Conservation (phyloP, 2,113 vertebrate species). For the Hypanus sabinus region DNA sequence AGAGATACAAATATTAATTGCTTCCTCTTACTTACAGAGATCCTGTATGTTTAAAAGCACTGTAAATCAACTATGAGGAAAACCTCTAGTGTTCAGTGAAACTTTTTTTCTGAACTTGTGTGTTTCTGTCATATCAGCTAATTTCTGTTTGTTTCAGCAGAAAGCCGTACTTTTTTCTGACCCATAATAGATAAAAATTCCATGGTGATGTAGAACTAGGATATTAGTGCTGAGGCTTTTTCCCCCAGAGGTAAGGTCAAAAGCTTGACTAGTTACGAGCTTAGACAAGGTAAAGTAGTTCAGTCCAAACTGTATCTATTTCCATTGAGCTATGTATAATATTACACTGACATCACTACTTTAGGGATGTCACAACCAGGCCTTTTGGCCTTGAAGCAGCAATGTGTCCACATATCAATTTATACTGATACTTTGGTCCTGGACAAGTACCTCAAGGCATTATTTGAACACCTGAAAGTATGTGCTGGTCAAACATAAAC, state of each 20-base stretch:
- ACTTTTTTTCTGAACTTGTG: neutral
- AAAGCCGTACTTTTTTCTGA: neutral
- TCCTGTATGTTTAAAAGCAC: neutral
- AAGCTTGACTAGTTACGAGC: neutral
- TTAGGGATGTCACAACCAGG: neutral
- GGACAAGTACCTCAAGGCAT: neutral
- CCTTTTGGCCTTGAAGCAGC: neutral
- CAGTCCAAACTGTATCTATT: neutral
- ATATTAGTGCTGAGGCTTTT: neutral
- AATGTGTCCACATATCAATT: neutral
- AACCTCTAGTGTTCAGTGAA: neutral
- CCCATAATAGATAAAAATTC: conserved; percentile 2
- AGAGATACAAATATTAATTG: neutral
- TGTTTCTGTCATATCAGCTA: neutral
- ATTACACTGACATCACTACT: neutral
- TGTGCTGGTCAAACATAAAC: neutral
- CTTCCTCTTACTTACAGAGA: neutral
- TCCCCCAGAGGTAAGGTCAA: neutral
- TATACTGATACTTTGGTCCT: neutral
- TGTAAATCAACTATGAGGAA: neutral
- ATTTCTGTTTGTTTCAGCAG: neutral
- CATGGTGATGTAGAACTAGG: neutral
- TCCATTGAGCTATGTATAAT: neutral
- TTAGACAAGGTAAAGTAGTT: neutral
- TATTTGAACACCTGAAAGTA: neutral